phyloP scores from a whole-genome alignment of 2,113 vertebrate species.

The Clupea harengus region DNA sequence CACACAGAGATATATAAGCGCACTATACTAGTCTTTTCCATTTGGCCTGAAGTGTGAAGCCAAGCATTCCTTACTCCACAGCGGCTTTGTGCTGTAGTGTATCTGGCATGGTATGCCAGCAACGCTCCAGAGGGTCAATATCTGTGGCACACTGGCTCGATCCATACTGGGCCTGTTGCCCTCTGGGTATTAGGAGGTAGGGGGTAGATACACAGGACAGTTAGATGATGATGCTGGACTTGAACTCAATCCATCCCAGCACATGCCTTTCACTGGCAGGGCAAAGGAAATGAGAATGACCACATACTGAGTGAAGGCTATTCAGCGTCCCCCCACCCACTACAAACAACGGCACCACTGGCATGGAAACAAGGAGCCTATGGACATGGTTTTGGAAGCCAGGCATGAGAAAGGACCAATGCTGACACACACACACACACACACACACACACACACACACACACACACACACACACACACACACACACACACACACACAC shows the following conservation, averaged over 20 bases:
- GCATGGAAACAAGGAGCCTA: conserved; percentile 43
- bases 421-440: conserved; percentile 22
- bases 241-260: conserved; percentile 36
- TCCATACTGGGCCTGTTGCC: conserved; percentile 10
- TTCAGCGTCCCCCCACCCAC: background rate
- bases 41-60: background rate
- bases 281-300: conserved; percentile 38
- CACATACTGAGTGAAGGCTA: conserved; percentile 20
- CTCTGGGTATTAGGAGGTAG: background rate
- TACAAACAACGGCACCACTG: conserved; percentile 41
- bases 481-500: background rate
- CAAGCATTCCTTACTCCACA: background rate
- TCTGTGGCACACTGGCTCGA: background rate
- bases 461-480: background rate
- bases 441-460: conserved; percentile 11
- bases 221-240: conserved; percentile 31
- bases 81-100: background rate
- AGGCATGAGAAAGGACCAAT: background rate
- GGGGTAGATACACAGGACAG: background rate
- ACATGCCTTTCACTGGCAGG: conserved; percentile 36
- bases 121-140: conserved; percentile 1
- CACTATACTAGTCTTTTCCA: background rate
- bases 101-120: background rate
- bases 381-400: conserved; percentile 27
- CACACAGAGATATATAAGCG: background rate